These are phyloP conservation scores for Stomorhina lunata DNA, from an alignment of 2,888 invertebrate species.

Conservation along the genomic window DNA sequence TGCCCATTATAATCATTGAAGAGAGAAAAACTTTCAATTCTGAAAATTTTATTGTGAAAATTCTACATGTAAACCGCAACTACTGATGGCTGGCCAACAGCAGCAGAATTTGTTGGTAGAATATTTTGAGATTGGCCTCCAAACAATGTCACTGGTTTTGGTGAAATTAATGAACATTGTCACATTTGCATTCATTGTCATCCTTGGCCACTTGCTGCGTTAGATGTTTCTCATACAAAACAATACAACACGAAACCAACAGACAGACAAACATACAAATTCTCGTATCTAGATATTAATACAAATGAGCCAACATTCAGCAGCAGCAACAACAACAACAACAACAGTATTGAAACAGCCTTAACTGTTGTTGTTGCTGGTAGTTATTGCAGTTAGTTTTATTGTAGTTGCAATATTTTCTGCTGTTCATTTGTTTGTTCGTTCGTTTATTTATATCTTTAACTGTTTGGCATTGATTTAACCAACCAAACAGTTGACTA, in stretches of 20 bases:
- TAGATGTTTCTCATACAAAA: slow-evolving; percentile 58
- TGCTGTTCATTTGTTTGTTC: slow-evolving; percentile 26
- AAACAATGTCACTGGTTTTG: slow-evolving; percentile 57
- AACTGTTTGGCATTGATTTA: slow-evolving; percentile 46
- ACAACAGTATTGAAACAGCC: neutral
- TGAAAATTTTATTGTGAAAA: slow-evolving; percentile 30
- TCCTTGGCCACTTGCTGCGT: slow-evolving; percentile 68
- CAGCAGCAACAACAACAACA: neutral
- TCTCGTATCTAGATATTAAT: slow-evolving; percentile 17
- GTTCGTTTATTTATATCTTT: slow-evolving; percentile 16
- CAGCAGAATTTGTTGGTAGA: slow-evolving; percentile 14
- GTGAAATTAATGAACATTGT: slow-evolving; percentile 69
- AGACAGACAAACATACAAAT: neutral
- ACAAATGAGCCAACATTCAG: slow-evolving; percentile 34
- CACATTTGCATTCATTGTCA: slow-evolving; percentile 69
- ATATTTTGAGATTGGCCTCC: slow-evolving; percentile 48
- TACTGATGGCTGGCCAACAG: neutral
- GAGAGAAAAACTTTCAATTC: slow-evolving; percentile 39
- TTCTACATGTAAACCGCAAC: neutral
- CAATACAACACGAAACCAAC: neutral
- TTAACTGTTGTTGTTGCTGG: slow-evolving; percentile 44
- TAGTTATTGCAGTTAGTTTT: slow-evolving; percentile 40
- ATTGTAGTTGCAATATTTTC: slow-evolving; percentile 41
- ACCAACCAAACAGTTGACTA: slow-evolving; percentile 71
- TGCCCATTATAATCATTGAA: slow-evolving; percentile 27